Conservation (phyloP, 2,888 invertebrate species). For the Noctuana brunneofusca region DNA sequence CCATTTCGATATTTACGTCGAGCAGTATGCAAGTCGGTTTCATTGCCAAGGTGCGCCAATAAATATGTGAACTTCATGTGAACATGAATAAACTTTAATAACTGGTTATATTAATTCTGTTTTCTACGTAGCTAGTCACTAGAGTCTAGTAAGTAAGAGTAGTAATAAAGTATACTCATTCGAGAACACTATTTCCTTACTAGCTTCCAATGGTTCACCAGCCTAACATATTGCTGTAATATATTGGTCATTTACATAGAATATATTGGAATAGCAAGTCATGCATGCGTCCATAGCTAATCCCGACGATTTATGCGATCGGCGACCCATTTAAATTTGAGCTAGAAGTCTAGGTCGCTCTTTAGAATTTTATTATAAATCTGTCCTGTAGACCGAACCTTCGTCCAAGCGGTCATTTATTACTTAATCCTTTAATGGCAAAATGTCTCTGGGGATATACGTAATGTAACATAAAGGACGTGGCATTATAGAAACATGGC, state of each 20-base stretch:
- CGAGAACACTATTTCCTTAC: neutral
- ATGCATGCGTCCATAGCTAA: constrained; percentile 17
- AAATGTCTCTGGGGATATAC: constrained; percentile 24
- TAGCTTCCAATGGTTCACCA: neutral
- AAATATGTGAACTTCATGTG: too few relatives aligned
- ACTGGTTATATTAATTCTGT: too few relatives aligned
- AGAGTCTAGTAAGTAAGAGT: too few relatives aligned
- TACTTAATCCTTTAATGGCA: constrained; percentile 27
- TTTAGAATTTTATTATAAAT: constrained; percentile 14
- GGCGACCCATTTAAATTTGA: constrained; percentile 13
- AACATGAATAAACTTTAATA: too few relatives aligned
- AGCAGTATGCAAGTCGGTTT: too few relatives aligned
- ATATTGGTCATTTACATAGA: constrained; percentile 9
- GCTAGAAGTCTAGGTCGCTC: constrained; percentile 18
- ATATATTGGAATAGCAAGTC: constrained; percentile 21
- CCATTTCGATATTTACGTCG: too few relatives aligned
- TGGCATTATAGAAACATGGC: constrained; percentile 6
- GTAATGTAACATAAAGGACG: constrained; percentile 19
- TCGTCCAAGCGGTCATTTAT: constrained; percentile 16
- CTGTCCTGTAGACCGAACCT: constrained; percentile 1
- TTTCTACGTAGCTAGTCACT: too few relatives aligned
- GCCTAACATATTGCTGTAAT: neutral
- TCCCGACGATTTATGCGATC: constrained; percentile 5
- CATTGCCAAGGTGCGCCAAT: too few relatives aligned
- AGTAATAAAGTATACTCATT: too few relatives aligned